Conservation (phyloP, 2,797 vertebrate species). For the Pogonophryne albipinna region DNA sequence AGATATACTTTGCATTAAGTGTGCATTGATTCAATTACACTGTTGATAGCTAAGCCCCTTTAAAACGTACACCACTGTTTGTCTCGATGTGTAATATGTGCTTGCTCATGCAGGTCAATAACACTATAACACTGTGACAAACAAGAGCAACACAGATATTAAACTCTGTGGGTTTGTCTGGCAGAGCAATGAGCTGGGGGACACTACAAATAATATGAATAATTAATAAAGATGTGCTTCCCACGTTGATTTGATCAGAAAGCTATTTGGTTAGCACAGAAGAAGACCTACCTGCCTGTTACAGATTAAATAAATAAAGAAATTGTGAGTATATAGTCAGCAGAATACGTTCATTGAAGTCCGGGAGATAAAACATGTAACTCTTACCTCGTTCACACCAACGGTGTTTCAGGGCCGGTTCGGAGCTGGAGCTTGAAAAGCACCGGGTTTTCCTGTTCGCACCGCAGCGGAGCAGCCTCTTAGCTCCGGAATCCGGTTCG, state of each 20-base stretch:
- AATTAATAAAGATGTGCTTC: conserved; percentile 20
- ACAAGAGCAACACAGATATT: conserved; percentile 21
- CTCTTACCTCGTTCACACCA: too few species aligned
- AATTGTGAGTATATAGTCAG: not conserved
- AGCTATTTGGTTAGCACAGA: conserved; percentile 29
- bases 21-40: not conserved
- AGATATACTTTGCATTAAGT: not conserved
- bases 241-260: conserved; percentile 34
- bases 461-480: too few species aligned
- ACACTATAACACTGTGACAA: conserved; percentile 17
- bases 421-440: too few species aligned
- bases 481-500: too few species aligned
- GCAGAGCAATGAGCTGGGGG: not conserved
- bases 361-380: conserved; percentile 24
- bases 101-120: conserved; percentile 16
- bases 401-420: too few species aligned
- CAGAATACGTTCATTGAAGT: conserved; percentile 28
- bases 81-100: conserved; percentile 8
- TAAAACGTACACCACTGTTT: not conserved
- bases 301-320: too few species aligned
- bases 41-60: not conserved
- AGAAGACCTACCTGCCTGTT: not conserved
- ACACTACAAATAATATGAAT: conserved; percentile 18
- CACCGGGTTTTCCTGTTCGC: too few species aligned
- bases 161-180: not conserved